Evolutionary conservation across 2,888 invertebrate genomes (phyloP), one percentile per base, ranked within the genome.

Genomic region (Ophioninae sp.): DNA sequence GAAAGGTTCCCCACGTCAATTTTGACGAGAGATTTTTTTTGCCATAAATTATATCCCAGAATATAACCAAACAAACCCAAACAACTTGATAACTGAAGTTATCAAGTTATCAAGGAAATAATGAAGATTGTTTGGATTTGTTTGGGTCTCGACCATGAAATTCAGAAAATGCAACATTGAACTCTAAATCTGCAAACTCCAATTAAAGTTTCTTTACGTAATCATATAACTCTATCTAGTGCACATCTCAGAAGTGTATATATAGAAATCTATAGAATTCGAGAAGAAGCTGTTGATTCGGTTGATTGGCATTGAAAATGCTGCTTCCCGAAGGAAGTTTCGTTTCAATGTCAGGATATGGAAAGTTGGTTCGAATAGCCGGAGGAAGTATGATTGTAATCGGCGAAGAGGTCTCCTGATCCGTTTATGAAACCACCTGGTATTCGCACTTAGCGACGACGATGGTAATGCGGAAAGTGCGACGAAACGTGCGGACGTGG

Each of bases 381-480:
- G 51, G 68, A 22, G 72, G 74, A 72, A 65, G 63, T 44, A 8
- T n/a, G 64, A 73, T 83, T 61, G n/a, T 74, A 80, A 83, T 83
- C 58, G 73, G 72, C 13, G 68, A n/a, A 22, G 65, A 79, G 69
- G 39, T 59, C 17, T 10, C 77, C 63, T 63, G 72, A 69, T 56
- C 39, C 59, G 37, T 78, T 78, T 30, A 78, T 37, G 44, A 41
- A 9, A 68, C 58, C 67, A 51, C 6, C 56, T 17, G 8, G 39
- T 56, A 37, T 58, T n/a, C 41, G 37, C 37, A 44, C 39, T 83
- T 74, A 81, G 71, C 77, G 80, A 80, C 74, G 83, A 74, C 71
- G 73, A 75, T 80, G 85, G 61, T 83, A 78, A 82, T 80, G 78
- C 78, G 79, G 76, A 74, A 85, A 72, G 72, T 56, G 77, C 56